Percentiles rank a stretch among this genome's conserved stretches.
Conservation (phyloP, 2,888 invertebrate genomes). For the Euproctis similis region DNA sequence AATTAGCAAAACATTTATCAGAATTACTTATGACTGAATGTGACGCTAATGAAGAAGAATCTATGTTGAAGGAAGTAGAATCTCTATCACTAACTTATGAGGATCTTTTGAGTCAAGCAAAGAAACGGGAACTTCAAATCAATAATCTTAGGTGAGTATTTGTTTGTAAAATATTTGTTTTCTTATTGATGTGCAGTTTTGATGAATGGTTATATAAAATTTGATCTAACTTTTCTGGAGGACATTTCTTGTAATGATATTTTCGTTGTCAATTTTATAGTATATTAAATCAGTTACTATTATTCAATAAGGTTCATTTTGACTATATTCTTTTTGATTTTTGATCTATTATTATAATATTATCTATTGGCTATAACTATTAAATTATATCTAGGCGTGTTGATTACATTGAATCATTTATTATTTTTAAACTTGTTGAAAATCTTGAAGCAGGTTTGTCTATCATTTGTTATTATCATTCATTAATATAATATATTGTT, state of each 20-base stretch:
- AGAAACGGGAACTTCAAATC: constrained; percentile 84
- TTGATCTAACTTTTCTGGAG: constrained; percentile 17
- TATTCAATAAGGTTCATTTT: too few relatives aligned
- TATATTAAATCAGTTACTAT: too few relatives aligned
- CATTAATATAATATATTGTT: constrained; percentile 8
- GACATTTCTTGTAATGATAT: constrained; percentile 25
- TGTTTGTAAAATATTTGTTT: constrained; percentile 9
- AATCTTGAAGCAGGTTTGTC: too few relatives aligned
- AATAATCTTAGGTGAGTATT: constrained; percentile 82
- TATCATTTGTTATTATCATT: too few relatives aligned
- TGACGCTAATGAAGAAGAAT: constrained; percentile 79
- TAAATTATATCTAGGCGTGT: too few relatives aligned
- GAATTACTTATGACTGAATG: constrained; percentile 84
- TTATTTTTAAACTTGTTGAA: too few relatives aligned
- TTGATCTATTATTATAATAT: too few relatives aligned
- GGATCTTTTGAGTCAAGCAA: constrained; percentile 80
- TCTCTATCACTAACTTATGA: constrained; percentile 81
- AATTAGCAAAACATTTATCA: constrained; percentile 87
- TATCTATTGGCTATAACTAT: too few relatives aligned
- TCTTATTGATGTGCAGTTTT: constrained; percentile 18
- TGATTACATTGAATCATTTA: too few relatives aligned
- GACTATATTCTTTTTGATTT: too few relatives aligned
- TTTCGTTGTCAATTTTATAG: constrained; percentile 1
- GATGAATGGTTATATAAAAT: constrained; percentile 18
- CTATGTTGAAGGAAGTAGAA: constrained; percentile 79